Percentiles rank a stretch among this genome's conserved stretches.
These are phyloP conservation scores for Sylvilagus bachmani DNA, from an alignment of 2,113 vertebrate genomes.

Conservation along the genomic window DNA sequence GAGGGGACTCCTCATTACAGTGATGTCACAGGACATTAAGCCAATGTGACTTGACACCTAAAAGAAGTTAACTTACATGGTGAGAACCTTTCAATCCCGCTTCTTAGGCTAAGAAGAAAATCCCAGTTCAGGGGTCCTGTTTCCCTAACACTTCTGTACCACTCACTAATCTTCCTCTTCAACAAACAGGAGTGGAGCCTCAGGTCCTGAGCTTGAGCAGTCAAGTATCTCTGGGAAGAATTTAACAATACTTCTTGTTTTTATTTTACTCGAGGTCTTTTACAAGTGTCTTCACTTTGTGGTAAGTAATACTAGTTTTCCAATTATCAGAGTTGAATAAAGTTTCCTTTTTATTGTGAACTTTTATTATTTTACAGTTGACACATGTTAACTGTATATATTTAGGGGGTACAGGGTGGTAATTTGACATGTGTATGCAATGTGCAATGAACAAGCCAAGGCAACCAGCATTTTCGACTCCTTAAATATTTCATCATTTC, in stretches of 20 bases:
- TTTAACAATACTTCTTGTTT: background rate
- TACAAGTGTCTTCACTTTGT: background rate
- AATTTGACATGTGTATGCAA: too few relatives aligned
- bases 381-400: too few relatives aligned
- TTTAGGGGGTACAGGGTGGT: too few relatives aligned
- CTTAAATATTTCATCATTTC: too few relatives aligned
- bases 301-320: background rate
- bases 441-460: too few relatives aligned
- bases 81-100: background rate
- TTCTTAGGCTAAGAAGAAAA: background rate
- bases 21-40: background rate
- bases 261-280: background rate
- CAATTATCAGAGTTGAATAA: background rate
- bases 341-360: background rate
- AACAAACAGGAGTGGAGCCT: background rate
- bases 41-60: background rate
- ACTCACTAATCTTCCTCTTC: background rate
- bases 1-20: background rate
- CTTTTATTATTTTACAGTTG: too few relatives aligned
- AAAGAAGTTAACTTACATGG: background rate
- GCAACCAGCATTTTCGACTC: too few relatives aligned
- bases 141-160: background rate
- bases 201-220: background rate
- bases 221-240: background rate
- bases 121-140: background rate